A percentile compares a stretch with the other conserved stretches of the same genome.
phyloP scores from a whole-genome alignment of 2,888 invertebrate species.

The Opisthograptis luteolata region DNA sequence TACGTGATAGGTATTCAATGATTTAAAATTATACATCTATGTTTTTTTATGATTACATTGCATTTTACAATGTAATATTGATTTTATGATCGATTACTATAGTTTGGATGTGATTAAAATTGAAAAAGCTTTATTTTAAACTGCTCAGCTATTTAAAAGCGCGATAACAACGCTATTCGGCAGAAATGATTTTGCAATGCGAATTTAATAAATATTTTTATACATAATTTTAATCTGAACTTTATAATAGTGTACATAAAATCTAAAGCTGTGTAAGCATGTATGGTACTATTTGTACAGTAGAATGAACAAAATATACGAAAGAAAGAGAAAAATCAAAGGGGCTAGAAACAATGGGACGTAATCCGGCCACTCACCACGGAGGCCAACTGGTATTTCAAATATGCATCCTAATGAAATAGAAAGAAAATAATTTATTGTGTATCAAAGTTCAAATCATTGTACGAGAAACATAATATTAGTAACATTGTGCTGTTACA shows the following conservation, averaged over 20 bases:
- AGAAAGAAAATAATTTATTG: conserved; percentile 64
- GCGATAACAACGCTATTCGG: conserved; percentile 21
- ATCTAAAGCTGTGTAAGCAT: conserved; percentile 72
- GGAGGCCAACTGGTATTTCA: conserved; percentile 82
- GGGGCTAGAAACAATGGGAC: conserved; percentile 54
- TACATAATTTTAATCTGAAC: conserved; percentile 12
- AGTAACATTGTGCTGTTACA: conserved; percentile 55
- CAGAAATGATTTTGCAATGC: conserved; percentile 32
- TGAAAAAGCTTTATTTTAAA: conserved; percentile 8
- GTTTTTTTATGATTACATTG: conserved; percentile 12
- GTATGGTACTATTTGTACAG: conserved; percentile 47
- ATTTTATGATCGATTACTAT: conserved; percentile 8
- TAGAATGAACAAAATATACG: conserved; percentile 44
- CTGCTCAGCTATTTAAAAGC: conserved; percentile 21
- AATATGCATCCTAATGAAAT: conserved; percentile 80
- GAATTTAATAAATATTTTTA: conserved; percentile 28
- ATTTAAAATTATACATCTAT: neutral
- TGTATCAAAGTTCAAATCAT: conserved; percentile 40
- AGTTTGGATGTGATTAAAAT: conserved; percentile 4
- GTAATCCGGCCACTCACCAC: conserved; percentile 77
- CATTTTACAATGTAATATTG: conserved; percentile 2
- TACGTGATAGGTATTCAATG: neutral
- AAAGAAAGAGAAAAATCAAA: conserved; percentile 45
- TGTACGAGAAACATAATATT: conserved; percentile 46
- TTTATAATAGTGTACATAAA: conserved; percentile 35